These are phyloP conservation scores for Coracias cyanogaster DNA, from an alignment of 2,797 vertebrate species.

Conservation along the genomic window DNA sequence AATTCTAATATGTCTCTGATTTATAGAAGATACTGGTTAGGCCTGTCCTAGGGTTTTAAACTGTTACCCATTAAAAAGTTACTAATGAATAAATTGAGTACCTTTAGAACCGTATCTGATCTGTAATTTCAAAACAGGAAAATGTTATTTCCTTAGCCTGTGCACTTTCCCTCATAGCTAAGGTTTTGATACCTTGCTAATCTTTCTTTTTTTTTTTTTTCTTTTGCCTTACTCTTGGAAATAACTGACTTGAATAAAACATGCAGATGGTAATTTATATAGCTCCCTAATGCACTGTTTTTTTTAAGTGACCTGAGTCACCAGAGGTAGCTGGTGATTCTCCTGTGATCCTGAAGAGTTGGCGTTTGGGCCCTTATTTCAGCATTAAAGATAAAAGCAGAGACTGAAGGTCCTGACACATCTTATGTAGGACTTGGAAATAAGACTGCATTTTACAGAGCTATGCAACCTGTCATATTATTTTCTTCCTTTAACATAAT, in stretches of 20 bases:
- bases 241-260: background rate
- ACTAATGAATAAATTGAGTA: background rate
- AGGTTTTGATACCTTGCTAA: background rate
- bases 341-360: background rate
- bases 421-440: background rate
- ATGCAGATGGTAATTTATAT: background rate
- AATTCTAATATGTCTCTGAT: conserved; percentile 60
- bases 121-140: background rate
- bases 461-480: background rate
- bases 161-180: background rate
- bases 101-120: background rate
- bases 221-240: background rate
- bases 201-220: background rate
- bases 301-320: background rate
- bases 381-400: background rate
- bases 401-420: background rate
- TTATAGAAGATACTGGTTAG: conserved; percentile 45
- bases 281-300: background rate
- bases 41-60: conserved; percentile 25
- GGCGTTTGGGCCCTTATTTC: background rate
- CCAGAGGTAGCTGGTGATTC: background rate
- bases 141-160: background rate
- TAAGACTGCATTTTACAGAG: background rate
- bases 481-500: background rate
- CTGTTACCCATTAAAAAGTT: conserved; percentile 12